These are phyloP conservation scores for Peucedramus taeniatus DNA, from an alignment of 2,113 vertebrate species.

Conservation along the genomic window DNA sequence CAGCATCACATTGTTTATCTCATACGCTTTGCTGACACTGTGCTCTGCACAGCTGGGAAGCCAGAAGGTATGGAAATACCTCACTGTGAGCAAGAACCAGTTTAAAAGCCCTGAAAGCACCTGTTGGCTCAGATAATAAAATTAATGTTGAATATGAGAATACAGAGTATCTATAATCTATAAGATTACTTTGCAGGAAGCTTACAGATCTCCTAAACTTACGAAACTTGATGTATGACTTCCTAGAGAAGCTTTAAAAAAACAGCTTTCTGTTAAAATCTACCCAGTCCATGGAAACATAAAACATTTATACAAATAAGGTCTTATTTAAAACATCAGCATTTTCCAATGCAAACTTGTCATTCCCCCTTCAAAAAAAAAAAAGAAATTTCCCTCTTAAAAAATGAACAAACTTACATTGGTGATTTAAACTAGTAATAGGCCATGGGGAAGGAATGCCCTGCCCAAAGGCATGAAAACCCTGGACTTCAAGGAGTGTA, in stretches of 20 bases:
- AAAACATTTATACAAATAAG: not conserved
- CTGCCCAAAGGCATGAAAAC: not conserved
- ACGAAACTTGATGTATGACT: not conserved
- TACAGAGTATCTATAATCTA: not conserved
- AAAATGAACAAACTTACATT: not conserved
- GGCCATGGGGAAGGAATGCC: not conserved
- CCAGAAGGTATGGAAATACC: not conserved
- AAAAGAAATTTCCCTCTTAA: not conserved
- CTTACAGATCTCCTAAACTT: not conserved
- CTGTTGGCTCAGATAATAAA: not conserved
- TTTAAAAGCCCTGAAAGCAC: not conserved
- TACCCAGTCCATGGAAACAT: not conserved
- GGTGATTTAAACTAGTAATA: not conserved
- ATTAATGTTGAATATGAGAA: not conserved
- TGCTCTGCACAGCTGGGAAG: not conserved
- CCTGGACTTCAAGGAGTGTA: not conserved
- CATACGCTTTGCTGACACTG: not conserved
- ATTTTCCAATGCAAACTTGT: not conserved
- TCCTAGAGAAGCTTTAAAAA: not conserved
- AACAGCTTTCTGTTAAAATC: not conserved
- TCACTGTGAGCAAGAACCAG: not conserved
- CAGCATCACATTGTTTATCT: not conserved
- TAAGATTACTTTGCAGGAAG: not conserved
- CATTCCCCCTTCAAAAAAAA: not conserved
- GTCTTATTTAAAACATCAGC: not conserved